Evolutionary conservation across 1,140 invertebrate species (phyloP).

Genomic region (Zophobas morio): DNA sequence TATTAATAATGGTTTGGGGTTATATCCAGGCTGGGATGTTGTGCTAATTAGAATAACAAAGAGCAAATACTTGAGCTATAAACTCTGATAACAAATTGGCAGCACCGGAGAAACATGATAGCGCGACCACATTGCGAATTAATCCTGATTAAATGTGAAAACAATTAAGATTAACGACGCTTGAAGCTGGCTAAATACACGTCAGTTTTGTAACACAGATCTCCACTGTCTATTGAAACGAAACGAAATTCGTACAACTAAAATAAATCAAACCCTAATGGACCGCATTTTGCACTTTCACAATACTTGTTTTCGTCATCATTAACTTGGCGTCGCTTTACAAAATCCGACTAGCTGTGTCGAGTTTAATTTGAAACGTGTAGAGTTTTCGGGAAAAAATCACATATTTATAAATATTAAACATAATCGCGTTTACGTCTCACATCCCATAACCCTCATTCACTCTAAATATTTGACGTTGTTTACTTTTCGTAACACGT

Average conservation of each 20-base stretch:
- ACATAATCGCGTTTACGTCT: no score
- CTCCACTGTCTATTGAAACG: conserved; percentile 20
- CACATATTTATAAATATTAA: not conserved
- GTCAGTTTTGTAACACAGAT: conserved; percentile 13
- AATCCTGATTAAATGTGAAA: conserved; percentile 52
- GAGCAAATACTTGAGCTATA: conserved; percentile 47
- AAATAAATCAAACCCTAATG: conserved; percentile 19
- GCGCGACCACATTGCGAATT: conserved; percentile 45
- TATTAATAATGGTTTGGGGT: not conserved
- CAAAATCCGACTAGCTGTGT: not conserved
- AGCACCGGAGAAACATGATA: conserved; percentile 46
- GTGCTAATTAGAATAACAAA: conserved; percentile 33
- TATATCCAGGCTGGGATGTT: not conserved
- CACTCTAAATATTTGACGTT: no score
- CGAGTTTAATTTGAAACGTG: not conserved
- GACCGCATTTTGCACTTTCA: conserved; percentile 19
- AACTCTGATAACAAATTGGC: conserved; percentile 47
- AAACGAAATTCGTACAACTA: conserved; percentile 17
- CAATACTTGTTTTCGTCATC: conserved; percentile 18
- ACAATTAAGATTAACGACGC: conserved; percentile 52
- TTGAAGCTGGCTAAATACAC: conserved; percentile 42
- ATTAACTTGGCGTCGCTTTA: not conserved
- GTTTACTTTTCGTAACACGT: no score
- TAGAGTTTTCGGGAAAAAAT: not conserved
- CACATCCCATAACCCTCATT: no score